Conservation (phyloP, 2,113 vertebrate genomes). For the Phrynosoma blainvillii region DNA sequence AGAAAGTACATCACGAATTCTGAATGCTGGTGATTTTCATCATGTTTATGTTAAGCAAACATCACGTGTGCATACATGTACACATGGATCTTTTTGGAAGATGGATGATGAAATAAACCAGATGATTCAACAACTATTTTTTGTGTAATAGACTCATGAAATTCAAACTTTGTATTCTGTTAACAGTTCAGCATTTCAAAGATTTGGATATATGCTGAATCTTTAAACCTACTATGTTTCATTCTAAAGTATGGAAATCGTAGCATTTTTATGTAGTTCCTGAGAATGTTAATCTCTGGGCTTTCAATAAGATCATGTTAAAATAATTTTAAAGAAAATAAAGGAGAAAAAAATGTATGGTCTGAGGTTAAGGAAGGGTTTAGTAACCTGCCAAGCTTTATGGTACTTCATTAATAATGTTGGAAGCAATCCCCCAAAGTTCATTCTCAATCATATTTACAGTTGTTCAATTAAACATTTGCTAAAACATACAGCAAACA, state of each 20-base stretch:
- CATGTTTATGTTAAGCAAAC: background rate
- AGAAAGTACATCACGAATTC: slow-evolving; percentile 17
- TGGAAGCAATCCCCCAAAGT: slow-evolving; percentile 51
- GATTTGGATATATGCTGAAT: slow-evolving; percentile 4
- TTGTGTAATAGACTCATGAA: slow-evolving; percentile 18
- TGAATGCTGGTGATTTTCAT: slow-evolving; percentile 49
- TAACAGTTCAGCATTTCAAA: slow-evolving; percentile 23
- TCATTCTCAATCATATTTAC: slow-evolving; percentile 47
- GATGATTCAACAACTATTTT: slow-evolving; percentile 27
- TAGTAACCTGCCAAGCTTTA: slow-evolving; percentile 59
- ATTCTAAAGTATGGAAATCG: slow-evolving; percentile 28
- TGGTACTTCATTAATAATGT: slow-evolving; percentile 47
- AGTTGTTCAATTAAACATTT: slow-evolving; percentile 50
- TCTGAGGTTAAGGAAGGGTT: slow-evolving; percentile 68
- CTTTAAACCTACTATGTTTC: slow-evolving; percentile 25
- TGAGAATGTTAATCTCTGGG: slow-evolving; percentile 43
- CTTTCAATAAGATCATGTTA: slow-evolving; percentile 63
- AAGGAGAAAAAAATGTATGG: background rate
- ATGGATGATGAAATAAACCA: slow-evolving; percentile 24
- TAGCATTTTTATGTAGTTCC: slow-evolving; percentile 33
- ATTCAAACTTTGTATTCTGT: slow-evolving; percentile 23
- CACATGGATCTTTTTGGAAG: slow-evolving; percentile 39
- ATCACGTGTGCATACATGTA: slow-evolving; percentile 22
- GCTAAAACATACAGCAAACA: slow-evolving; percentile 44
- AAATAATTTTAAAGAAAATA: background rate